Percentiles rank a stretch among this genome's conserved stretches.
phyloP scores from a whole-genome alignment of 2,113 vertebrate species.

The Lethenteron reissneri region DNA sequence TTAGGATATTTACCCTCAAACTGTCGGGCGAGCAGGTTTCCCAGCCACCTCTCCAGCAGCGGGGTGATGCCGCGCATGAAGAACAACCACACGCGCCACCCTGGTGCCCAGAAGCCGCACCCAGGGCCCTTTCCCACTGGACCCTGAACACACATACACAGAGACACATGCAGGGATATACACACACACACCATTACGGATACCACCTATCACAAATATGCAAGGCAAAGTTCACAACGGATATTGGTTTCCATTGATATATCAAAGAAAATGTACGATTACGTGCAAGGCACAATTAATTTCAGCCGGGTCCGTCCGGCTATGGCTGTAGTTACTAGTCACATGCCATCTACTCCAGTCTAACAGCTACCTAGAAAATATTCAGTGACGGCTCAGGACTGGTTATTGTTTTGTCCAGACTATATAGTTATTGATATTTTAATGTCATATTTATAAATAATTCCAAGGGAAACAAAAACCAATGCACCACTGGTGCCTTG shows the following conservation, averaged over 20 bases:
- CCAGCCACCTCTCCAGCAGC: conserved; percentile 80
- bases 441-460: too few relatives aligned
- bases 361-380: too few relatives aligned
- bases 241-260: background rate
- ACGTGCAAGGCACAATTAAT: background rate
- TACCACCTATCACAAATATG: too few relatives aligned
- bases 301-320: too few relatives aligned
- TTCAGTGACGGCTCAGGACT: too few relatives aligned
- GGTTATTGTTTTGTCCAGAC: too few relatives aligned
- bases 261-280: background rate
- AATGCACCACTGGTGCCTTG: too few relatives aligned
- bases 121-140: conserved; percentile 95
- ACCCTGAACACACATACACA: conserved; percentile 28
- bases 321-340: too few relatives aligned
- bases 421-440: too few relatives aligned
- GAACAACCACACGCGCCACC: conserved; percentile 98
- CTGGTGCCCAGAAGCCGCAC: conserved; percentile 95
- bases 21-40: conserved; percentile 88
- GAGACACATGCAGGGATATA: background rate
- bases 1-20: conserved; percentile 55
- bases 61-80: conserved; percentile 98
- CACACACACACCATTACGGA: too few relatives aligned
- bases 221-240: background rate
- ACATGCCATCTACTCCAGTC: too few relatives aligned
- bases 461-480: too few relatives aligned